Conservation (phyloP, 1,140 invertebrate genomes). For the Uloborus diversus region DNA sequence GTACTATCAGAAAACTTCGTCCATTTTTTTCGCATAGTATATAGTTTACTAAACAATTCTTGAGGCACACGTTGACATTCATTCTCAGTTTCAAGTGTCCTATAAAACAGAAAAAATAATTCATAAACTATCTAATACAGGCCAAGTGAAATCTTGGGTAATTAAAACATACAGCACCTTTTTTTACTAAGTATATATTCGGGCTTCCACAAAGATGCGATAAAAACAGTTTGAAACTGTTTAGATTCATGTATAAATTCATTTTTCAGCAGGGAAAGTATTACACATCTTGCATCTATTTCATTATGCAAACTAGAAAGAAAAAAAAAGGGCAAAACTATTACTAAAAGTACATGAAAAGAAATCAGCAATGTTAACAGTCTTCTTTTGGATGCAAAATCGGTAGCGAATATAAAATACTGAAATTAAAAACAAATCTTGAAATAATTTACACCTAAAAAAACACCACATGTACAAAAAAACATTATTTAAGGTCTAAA, state of each 20-base stretch:
- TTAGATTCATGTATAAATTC: constrained; percentile 14
- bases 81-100: not conserved
- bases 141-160: not conserved
- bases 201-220: constrained; percentile 14
- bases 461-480: no score
- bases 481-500: no score
- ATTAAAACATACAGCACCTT: not conserved
- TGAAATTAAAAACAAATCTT: not conserved
- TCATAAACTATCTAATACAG: not conserved
- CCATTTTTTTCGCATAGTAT: constrained; percentile 7
- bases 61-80: no score
- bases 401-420: not conserved
- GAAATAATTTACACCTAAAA: not conserved
- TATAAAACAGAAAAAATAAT: not conserved
- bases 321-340: no score
- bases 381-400: not conserved
- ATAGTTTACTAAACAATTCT: no score
- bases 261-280: not conserved
- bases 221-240: constrained; percentile 27
- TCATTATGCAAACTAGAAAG: no score
- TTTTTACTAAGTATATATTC: not conserved
- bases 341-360: no score
- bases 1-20: constrained; percentile 25
- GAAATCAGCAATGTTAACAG: no score
- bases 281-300: not conserved